phyloP scores from a whole-genome alignment of 2,888 invertebrate genomes.

The Cantharis flavilabris region DNA sequence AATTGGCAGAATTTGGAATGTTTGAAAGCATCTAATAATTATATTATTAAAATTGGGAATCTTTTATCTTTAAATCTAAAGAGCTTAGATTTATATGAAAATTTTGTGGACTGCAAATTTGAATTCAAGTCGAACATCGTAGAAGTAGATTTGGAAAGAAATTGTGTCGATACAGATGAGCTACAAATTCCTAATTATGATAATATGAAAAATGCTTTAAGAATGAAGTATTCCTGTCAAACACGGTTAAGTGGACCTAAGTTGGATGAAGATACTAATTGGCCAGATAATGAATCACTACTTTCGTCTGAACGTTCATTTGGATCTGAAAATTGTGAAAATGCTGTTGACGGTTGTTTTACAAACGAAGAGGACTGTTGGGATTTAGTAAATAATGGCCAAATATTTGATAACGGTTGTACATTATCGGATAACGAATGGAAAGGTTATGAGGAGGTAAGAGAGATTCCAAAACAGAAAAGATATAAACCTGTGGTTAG shows the following conservation, averaged over 20 bases:
- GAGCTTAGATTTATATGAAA: constrained; percentile 19
- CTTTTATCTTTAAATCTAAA: constrained; percentile 3
- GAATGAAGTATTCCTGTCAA: background rate
- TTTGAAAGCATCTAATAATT: constrained; percentile 36
- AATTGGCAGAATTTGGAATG: constrained; percentile 35
- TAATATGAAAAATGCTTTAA: constrained; percentile 7
- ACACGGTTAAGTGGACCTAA: constrained; percentile 7
- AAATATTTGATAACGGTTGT: constrained; percentile 6
- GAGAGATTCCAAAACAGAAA: background rate
- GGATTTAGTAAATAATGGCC: background rate
- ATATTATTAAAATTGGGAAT: constrained; percentile 5
- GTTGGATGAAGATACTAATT: background rate
- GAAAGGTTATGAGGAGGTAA: constrained; percentile 3
- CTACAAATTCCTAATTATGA: constrained; percentile 8
- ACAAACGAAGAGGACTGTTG: background rate
- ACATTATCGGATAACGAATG: constrained; percentile 20
- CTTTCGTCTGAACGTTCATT: background rate
- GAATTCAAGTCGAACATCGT: constrained; percentile 3
- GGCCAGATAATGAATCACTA: background rate
- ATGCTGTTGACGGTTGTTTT: background rate
- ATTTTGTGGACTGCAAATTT: constrained; percentile 12
- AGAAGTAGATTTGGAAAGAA: constrained; percentile 30
- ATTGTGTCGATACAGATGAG: constrained; percentile 14
- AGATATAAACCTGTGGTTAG: background rate
- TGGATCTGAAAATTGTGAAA: background rate